Conservation (phyloP, 2,888 invertebrate genomes). For the Pseudococcus jackbeardsleyi region DNA sequence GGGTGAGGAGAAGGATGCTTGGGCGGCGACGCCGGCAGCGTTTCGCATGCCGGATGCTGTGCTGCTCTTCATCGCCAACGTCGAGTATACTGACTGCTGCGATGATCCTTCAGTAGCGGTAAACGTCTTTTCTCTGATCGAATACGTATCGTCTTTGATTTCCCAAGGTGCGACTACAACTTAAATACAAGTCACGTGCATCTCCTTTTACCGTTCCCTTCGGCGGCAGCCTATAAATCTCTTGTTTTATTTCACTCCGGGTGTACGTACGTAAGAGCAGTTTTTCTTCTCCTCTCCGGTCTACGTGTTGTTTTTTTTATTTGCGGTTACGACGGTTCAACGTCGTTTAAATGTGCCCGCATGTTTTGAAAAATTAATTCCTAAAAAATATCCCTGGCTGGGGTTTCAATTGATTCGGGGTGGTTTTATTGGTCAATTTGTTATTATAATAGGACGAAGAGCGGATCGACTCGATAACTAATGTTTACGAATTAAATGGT, state of each 20-base stretch:
- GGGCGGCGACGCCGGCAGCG: background rate
- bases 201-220: slow-evolving; percentile 51
- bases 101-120: slow-evolving; percentile 40
- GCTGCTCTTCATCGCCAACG: too few species aligned
- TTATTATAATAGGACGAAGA: background rate
- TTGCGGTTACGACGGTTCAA: slow-evolving; percentile 2
- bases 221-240: slow-evolving; percentile 53
- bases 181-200: slow-evolving; percentile 62
- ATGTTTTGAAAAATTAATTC: slow-evolving; percentile 37
- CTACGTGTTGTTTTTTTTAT: background rate
- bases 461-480: background rate
- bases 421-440: slow-evolving; percentile 32
- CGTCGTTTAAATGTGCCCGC: slow-evolving; percentile 10
- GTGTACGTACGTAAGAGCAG: background rate
- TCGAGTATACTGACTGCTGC: background rate
- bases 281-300: background rate
- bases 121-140: slow-evolving; percentile 59
- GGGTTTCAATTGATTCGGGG: background rate
- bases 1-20: background rate
- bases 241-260: slow-evolving; percentile 58
- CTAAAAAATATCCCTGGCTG: slow-evolving; percentile 11
- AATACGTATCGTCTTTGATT: slow-evolving; percentile 62
- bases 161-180: slow-evolving; percentile 62
- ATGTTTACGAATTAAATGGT: background rate
- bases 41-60: background rate